These are phyloP conservation scores for Nesogale talazaci DNA, from an alignment of 2,113 vertebrate genomes.

Conservation along the genomic window DNA sequence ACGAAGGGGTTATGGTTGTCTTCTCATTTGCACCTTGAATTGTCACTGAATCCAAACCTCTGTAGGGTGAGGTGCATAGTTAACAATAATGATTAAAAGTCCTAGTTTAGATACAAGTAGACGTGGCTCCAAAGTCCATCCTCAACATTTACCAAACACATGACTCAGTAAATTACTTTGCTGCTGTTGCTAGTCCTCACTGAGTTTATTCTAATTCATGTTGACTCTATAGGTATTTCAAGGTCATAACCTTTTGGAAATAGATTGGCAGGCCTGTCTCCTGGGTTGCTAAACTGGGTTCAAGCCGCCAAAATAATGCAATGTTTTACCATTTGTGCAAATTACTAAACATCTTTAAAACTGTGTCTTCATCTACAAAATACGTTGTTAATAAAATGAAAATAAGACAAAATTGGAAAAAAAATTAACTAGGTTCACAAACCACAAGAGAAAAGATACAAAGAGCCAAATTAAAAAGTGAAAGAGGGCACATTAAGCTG, in stretches of 20 bases:
- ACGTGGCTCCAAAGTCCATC: neutral
- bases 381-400: neutral
- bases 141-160: neutral
- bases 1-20: neutral
- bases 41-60: neutral
- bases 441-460: neutral
- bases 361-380: conserved; percentile 37
- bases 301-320: neutral
- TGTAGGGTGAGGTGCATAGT: neutral
- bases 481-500: neutral
- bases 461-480: neutral
- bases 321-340: neutral
- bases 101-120: conserved; percentile 27
- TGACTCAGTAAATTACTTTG: neutral
- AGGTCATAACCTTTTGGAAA: neutral
- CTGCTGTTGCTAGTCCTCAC: neutral
- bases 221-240: neutral
- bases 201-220: neutral
- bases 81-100: neutral
- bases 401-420: neutral
- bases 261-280: neutral
- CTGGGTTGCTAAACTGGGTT: neutral
- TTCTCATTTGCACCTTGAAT: neutral
- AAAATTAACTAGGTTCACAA: neutral
- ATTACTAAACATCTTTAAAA: neutral